These are phyloP conservation scores for Nannoperca obscura DNA, from an alignment of 2,797 vertebrate genomes.

Conservation along the genomic window DNA sequence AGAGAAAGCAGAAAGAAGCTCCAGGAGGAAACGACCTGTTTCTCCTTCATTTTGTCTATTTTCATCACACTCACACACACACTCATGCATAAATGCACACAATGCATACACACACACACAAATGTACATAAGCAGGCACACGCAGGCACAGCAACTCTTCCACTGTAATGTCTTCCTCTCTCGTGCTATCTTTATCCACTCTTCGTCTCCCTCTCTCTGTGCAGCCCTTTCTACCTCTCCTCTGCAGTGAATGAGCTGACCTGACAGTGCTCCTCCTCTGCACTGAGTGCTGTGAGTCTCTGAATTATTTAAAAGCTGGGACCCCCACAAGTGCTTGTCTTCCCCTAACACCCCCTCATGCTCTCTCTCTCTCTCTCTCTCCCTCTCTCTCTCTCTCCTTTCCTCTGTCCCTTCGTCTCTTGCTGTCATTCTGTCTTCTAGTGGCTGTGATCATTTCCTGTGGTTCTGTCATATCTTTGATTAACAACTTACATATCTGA, in stretches of 20 bases:
- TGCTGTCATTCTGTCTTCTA: slow-evolving; percentile 67
- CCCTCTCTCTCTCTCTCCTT: slow-evolving; percentile 23
- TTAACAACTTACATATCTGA: slow-evolving; percentile 32
- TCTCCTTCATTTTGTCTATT: slow-evolving; percentile 76
- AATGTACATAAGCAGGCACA: slow-evolving; percentile 17
- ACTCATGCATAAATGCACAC: slow-evolving; percentile 25
- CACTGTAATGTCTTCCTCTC: slow-evolving; percentile 50
- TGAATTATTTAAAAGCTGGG: slow-evolving; percentile 88
- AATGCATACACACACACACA: slow-evolving; percentile 24
- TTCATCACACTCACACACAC: slow-evolving; percentile 48
- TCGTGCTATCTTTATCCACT: slow-evolving; percentile 60
- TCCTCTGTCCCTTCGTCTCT: slow-evolving; percentile 56
- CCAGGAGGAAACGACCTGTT: slow-evolving; percentile 71
- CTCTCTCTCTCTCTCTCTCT: slow-evolving; percentile 33
- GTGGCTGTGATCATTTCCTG: slow-evolving; percentile 48
- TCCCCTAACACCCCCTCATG: slow-evolving; percentile 69
- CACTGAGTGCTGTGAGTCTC: slow-evolving; percentile 82
- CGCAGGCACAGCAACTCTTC: slow-evolving; percentile 31
- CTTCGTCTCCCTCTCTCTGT: slow-evolving; percentile 40
- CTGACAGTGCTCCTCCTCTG: slow-evolving; percentile 84
- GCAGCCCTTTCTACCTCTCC: slow-evolving; percentile 55
- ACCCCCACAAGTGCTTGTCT: slow-evolving; percentile 85
- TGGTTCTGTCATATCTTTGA: slow-evolving; percentile 52
- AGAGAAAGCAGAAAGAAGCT: slow-evolving; percentile 72
- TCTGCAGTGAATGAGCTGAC: slow-evolving; percentile 81